A percentile compares a stretch with the other conserved stretches of the same genome.
phyloP scores from a whole-genome alignment of 2,797 vertebrate genomes.

The Steatocranus sp. region DNA sequence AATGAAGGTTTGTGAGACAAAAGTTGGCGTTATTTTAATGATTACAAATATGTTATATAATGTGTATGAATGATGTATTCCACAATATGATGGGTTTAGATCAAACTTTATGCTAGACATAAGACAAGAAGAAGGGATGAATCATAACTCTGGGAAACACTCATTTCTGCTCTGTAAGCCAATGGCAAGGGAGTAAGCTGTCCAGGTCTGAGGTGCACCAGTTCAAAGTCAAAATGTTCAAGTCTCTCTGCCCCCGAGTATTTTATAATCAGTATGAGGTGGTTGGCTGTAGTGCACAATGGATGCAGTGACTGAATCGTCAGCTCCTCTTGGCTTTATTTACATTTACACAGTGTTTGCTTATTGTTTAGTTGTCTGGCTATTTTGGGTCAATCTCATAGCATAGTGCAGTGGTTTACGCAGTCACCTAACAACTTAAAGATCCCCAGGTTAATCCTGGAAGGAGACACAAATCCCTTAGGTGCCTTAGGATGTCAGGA shows the following conservation, averaged over 20 bases:
- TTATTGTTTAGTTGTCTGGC: background rate
- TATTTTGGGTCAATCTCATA: background rate
- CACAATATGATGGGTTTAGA: background rate
- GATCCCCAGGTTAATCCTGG: background rate
- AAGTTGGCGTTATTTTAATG: background rate
- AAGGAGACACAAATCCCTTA: background rate
- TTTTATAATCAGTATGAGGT: background rate
- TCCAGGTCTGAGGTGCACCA: background rate
- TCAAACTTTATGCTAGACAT: constrained; percentile 13
- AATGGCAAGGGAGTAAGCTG: background rate
- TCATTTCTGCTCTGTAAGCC: background rate
- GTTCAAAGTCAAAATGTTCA: background rate
- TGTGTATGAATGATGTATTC: background rate
- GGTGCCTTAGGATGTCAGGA: background rate
- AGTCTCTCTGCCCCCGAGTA: background rate
- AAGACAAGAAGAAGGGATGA: background rate
- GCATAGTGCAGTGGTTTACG: background rate
- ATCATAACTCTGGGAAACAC: constrained; percentile 7
- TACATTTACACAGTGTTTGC: background rate
- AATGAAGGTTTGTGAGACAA: background rate
- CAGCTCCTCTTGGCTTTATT: background rate
- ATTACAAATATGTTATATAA: background rate
- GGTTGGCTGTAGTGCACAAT: background rate
- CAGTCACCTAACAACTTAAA: background rate
- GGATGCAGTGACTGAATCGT: background rate